phyloP scores from a whole-genome alignment of 1,140 invertebrate species.

The Drosophila parvula region DNA sequence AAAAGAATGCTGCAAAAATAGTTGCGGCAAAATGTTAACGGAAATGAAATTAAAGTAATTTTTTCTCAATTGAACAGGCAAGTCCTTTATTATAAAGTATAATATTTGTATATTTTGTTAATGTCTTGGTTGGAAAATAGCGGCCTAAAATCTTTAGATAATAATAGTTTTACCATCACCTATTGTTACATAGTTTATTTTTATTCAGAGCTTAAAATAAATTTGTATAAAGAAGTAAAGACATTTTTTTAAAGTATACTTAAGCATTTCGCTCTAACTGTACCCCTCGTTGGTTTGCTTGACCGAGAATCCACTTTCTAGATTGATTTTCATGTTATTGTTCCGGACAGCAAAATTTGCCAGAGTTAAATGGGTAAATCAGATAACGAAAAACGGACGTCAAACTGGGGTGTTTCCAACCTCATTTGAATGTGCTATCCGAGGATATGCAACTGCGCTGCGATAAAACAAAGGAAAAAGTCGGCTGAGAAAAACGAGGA shows the following conservation, averaged over 20 bases:
- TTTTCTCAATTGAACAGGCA: neutral
- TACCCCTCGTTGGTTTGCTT: neutral
- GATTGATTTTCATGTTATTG: constrained; percentile 40
- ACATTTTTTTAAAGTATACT: neutral
- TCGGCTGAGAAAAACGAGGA: neutral
- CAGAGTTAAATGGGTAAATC: constrained; percentile 55
- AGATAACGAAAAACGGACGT: constrained; percentile 44
- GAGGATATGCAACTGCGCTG: constrained; percentile 7
- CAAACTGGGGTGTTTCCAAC: neutral
- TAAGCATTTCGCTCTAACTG: neutral
- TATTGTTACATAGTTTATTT: neutral
- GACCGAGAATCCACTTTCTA: constrained; percentile 22
- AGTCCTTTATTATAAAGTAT: no score
- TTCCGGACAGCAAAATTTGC: constrained; percentile 6
- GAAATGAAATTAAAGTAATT: neutral
- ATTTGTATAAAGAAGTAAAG: neutral
- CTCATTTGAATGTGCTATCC: constrained; percentile 10
- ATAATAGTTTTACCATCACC: neutral
- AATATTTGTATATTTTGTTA: neutral
- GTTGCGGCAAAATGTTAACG: neutral
- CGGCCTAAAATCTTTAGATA: no score
- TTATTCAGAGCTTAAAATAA: no score
- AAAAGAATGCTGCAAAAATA: constrained; percentile 13
- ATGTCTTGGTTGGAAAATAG: no score
- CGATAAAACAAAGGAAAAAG: constrained; percentile 5